phyloP scores from a whole-genome alignment of 2,888 invertebrate species.

The Epistrophella euchroma region DNA sequence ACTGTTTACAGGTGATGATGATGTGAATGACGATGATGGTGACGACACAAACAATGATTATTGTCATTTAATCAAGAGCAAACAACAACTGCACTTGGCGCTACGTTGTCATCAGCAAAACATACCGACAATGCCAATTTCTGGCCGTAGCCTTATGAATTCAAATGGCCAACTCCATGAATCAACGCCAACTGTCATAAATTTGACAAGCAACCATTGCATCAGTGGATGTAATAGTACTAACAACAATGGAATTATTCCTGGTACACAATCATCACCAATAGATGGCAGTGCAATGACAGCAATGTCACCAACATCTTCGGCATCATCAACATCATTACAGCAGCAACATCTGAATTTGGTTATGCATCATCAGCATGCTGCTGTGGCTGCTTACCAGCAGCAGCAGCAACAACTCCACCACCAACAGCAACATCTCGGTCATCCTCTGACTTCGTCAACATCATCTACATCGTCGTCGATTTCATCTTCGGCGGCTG shows the following conservation, averaged over 20 bases:
- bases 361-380: slow-evolving; percentile 72
- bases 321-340: slow-evolving; percentile 77
- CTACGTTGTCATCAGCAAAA: slow-evolving; percentile 80
- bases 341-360: slow-evolving; percentile 74
- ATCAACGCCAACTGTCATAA: slow-evolving; percentile 79
- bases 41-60: slow-evolving; percentile 77
- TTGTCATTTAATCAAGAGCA: slow-evolving; percentile 81
- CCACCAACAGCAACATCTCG: slow-evolving; percentile 77
- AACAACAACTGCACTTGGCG: slow-evolving; percentile 81
- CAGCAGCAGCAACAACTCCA: slow-evolving; percentile 74
- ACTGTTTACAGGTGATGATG: slow-evolving; percentile 83
- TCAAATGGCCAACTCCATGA: slow-evolving; percentile 77
- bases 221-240: slow-evolving; percentile 77
- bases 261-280: slow-evolving; percentile 51
- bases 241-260: slow-evolving; percentile 28
- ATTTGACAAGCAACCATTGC: slow-evolving; percentile 74
- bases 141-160: slow-evolving; percentile 75
- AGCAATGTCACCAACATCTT: slow-evolving; percentile 79
- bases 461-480: slow-evolving; percentile 78
- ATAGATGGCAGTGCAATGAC: slow-evolving; percentile 68
- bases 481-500: slow-evolving; percentile 80
- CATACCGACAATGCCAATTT: slow-evolving; percentile 76
- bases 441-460: slow-evolving; percentile 73
- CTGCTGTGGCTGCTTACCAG: slow-evolving; percentile 71
- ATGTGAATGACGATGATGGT: slow-evolving; percentile 78